These are phyloP conservation scores for Microctenopoma stevenorrisi DNA, from an alignment of 2,797 vertebrate species.

Conservation along the genomic window DNA sequence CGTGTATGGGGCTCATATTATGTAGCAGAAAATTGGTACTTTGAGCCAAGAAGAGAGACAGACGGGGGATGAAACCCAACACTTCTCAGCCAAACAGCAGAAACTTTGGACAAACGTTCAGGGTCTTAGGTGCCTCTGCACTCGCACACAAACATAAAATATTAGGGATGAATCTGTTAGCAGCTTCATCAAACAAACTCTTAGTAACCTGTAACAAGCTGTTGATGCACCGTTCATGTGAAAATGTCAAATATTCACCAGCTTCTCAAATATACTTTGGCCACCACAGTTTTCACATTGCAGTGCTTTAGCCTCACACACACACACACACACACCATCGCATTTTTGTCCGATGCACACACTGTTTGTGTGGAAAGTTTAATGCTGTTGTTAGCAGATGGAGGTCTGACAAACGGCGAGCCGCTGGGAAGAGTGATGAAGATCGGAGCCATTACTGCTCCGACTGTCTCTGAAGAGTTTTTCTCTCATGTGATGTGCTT, in stretches of 20 bases:
- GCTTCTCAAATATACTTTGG: no score
- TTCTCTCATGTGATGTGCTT: not conserved
- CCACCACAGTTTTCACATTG: not conserved
- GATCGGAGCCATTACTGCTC: not conserved
- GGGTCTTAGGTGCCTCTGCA: not conserved
- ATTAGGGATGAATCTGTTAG: not conserved
- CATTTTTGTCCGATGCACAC: no score
- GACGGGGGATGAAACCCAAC: conserved; percentile 59
- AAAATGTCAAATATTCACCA: not conserved
- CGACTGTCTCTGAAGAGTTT: not conserved
- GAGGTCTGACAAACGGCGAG: not conserved
- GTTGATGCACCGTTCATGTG: not conserved
- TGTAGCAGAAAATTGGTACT: conserved; percentile 58
- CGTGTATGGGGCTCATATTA: conserved; percentile 62
- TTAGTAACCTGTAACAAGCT: no score
- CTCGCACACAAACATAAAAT: not conserved
- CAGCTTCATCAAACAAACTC: not conserved
- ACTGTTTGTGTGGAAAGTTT: not conserved
- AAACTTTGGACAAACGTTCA: conserved; percentile 27
- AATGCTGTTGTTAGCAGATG: not conserved
- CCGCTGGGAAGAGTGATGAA: conserved; percentile 1
- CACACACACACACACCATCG: not conserved
- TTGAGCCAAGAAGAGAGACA: conserved; percentile 43
- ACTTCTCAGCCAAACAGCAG: conserved; percentile 35
- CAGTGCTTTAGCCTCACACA: not conserved